These are phyloP conservation scores for Callaeas wilsoni DNA, from an alignment of 2,113 vertebrate genomes.

Conservation along the genomic window DNA sequence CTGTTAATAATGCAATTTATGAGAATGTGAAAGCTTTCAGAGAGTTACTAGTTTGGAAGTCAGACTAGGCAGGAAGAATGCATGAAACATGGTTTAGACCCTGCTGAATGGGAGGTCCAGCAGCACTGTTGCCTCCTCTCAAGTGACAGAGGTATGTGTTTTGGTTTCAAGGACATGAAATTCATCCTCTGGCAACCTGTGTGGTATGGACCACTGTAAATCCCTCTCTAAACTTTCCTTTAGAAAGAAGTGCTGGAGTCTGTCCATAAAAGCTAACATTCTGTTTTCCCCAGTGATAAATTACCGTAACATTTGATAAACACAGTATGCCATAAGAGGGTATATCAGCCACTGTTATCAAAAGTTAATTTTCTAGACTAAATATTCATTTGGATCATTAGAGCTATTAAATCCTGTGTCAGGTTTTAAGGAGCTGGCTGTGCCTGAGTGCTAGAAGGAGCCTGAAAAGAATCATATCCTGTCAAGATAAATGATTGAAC, in stretches of 20 bases:
- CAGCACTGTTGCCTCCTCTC: not conserved
- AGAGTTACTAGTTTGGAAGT: not conserved
- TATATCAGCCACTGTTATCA: conserved; percentile 20
- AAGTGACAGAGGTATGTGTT: not conserved
- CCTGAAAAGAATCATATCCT: conserved; percentile 59
- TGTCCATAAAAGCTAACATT: not conserved
- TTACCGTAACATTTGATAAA: conserved; percentile 19
- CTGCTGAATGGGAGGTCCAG: not conserved
- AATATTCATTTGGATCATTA: conserved; percentile 59
- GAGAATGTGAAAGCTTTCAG: not conserved
- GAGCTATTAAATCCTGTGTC: conserved; percentile 46
- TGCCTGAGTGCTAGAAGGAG: conserved; percentile 21
- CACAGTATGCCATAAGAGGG: not conserved
- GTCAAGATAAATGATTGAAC: conserved; percentile 67
- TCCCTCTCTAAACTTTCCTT: not conserved
- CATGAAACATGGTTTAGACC: not conserved
- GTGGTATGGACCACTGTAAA: conserved; percentile 14
- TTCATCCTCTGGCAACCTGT: conserved; percentile 13
- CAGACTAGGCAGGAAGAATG: not conserved
- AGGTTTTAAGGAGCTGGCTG: conserved; percentile 47
- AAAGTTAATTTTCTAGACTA: conserved; percentile 55
- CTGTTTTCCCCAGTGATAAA: conserved; percentile 11
- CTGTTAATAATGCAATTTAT: not conserved
- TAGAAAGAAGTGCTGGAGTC: not conserved
- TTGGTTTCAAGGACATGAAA: not conserved